phyloP scores from a whole-genome alignment of 2,113 vertebrate genomes.

The Tetraodon nigroviridis region DNA sequence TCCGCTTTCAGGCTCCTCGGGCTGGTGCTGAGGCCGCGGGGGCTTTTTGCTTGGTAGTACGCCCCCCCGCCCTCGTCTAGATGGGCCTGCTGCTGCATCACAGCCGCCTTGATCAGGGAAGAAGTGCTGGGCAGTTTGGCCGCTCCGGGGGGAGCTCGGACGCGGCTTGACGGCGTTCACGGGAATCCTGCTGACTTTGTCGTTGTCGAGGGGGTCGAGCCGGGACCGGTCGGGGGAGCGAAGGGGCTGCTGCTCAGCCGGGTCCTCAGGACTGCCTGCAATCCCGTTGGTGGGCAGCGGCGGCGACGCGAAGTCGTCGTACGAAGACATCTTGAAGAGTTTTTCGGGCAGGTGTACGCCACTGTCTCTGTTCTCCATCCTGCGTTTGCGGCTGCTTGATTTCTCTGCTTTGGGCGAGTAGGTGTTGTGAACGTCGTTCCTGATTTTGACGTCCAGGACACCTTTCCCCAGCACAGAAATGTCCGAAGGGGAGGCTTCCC shows the following conservation, averaged over 20 bases:
- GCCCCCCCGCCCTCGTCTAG: slow-evolving; percentile 71
- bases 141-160: slow-evolving; percentile 89
- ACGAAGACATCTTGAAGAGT: slow-evolving; percentile 78
- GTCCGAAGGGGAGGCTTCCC: slow-evolving; percentile 73
- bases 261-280: slow-evolving; percentile 82
- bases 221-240: slow-evolving; percentile 74
- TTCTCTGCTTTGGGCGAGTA: slow-evolving; percentile 87
- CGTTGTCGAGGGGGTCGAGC: slow-evolving; percentile 83
- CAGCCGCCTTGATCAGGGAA: slow-evolving; percentile 82
- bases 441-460: slow-evolving; percentile 82
- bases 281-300: slow-evolving; percentile 87
- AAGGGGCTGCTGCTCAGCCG: slow-evolving; percentile 76
- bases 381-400: slow-evolving; percentile 81
- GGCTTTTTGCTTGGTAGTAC: slow-evolving; percentile 81
- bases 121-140: slow-evolving; percentile 87
- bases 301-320: slow-evolving; percentile 79
- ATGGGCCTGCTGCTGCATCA: slow-evolving; percentile 86
- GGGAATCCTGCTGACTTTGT: slow-evolving; percentile 89
- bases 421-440: slow-evolving; percentile 89
- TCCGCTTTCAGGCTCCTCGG: slow-evolving; percentile 83
- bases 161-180: slow-evolving; percentile 93
- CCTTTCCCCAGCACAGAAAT: slow-evolving; percentile 73
- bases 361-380: slow-evolving; percentile 83
- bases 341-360: slow-evolving; percentile 83
- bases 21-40: slow-evolving; percentile 81